Evolutionary conservation across 2,888 invertebrate genomes (phyloP), one percentile per base, ranked within the genome.

Genomic region (Lasioglossum marginatum): DNA sequence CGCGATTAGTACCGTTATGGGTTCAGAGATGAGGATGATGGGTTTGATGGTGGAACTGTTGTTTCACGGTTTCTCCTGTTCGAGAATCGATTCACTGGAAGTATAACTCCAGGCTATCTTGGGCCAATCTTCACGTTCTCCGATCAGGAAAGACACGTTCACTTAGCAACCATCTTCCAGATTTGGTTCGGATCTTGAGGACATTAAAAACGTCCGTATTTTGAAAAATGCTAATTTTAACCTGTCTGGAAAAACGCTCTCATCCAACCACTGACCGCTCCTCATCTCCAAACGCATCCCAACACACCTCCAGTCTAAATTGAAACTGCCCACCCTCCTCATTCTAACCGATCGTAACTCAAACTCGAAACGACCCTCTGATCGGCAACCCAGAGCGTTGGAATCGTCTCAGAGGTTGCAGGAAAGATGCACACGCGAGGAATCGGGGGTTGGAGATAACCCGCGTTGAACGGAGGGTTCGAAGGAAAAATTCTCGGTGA

Each of bases 261-360:
- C 23, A 8, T 23, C 8, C 2, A 48, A 48, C 23, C 8, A 5
- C 48, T 48, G 48, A 48, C 48, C 40, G 16, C 4, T 48, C 19
- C 19, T 48, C 48, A 19, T 19, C 19, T 48, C 48, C 48, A 45
- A 45, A 45, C 16, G 16, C 4, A 16, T 16, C 16, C 14, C 45
- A 48, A 48, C 48, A 19, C 23, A 23, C 52, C 23, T 52, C 52
- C 23, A 52, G 52, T 19, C 52, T 23, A 52, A 52, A 52, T 23
- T 23, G 23, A 52, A 52, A 52, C 23, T 8, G 52, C 23, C 23
- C 52, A 52, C 52, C 52, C 52, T 52, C 8, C 23, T 23, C 52
- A 6, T 8, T 10, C 23, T 10, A 23, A 8, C 5, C 16, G 14
- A 8, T 73, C 89, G 87, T 89, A 90, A 87, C 85, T 89, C 90